phyloP scores from a whole-genome alignment of 2,888 invertebrate genomes.

The Bedellia somnulentella region DNA sequence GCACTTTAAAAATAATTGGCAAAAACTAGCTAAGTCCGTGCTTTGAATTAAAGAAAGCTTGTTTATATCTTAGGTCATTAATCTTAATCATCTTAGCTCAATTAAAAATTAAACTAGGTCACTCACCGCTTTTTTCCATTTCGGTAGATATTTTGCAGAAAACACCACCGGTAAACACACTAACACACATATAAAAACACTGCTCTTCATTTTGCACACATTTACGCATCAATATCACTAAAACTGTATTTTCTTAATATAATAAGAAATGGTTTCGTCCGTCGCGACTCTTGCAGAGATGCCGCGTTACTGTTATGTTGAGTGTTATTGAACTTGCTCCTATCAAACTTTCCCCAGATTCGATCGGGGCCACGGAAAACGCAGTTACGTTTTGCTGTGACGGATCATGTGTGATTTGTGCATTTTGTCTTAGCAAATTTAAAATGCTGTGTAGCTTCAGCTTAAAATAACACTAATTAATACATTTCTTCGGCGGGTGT shows the following conservation, averaged over 20 bases:
- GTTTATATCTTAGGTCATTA: too few species aligned
- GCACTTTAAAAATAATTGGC: too few species aligned
- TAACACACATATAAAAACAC: slow-evolving; percentile 21
- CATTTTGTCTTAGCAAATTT: too few species aligned
- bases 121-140: slow-evolving; percentile 78
- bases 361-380: slow-evolving; percentile 19
- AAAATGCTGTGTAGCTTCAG: too few species aligned
- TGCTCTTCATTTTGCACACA: slow-evolving; percentile 19
- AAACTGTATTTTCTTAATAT: background rate
- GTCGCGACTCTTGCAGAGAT: slow-evolving; percentile 17
- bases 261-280: background rate
- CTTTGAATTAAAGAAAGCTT: too few species aligned
- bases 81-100: too few species aligned
- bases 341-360: slow-evolving; percentile 37
- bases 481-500: too few species aligned
- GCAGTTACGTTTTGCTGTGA: slow-evolving; percentile 8
- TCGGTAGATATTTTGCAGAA: slow-evolving; percentile 66
- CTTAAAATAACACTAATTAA: too few species aligned
- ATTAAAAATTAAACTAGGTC: too few species aligned
- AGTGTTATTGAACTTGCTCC: slow-evolving; percentile 52
- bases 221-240: background rate
- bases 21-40: too few species aligned
- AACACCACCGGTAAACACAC: slow-evolving; percentile 26
- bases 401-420: too few species aligned
- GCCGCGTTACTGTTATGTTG: slow-evolving; percentile 42